Percentiles rank a stretch among this genome's conserved stretches.
Conservation (phyloP, 2,797 vertebrate genomes). For the Halcyon chelicuti region DNA sequence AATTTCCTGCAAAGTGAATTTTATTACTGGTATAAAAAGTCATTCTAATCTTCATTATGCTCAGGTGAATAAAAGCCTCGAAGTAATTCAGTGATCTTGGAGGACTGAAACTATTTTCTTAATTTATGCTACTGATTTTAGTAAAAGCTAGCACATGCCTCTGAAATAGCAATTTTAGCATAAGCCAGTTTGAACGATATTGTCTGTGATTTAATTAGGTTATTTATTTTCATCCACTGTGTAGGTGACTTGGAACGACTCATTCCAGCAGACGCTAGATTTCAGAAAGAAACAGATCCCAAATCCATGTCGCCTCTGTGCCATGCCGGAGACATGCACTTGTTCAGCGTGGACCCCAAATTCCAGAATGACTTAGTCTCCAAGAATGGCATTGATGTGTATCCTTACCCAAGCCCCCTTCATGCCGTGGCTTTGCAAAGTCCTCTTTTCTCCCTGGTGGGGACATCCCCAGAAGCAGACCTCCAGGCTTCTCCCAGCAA, state of each 20-base stretch:
- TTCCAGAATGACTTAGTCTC: slow-evolving; percentile 90
- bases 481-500: slow-evolving; percentile 1
- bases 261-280: slow-evolving; percentile 69
- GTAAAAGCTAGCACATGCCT: neutral
- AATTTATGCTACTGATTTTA: neutral
- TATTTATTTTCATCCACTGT: slow-evolving; percentile 23
- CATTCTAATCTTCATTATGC: neutral
- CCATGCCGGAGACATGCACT: slow-evolving; percentile 58
- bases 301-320: slow-evolving; percentile 55
- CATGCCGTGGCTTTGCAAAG: slow-evolving; percentile 95
- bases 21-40: neutral
- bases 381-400: slow-evolving; percentile 86
- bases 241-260: slow-evolving; percentile 92
- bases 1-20: neutral
- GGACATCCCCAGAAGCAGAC: slow-evolving; percentile 50
- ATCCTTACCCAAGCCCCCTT: slow-evolving; percentile 93
- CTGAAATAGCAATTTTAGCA: neutral
- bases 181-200: neutral
- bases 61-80: slow-evolving; percentile 2
- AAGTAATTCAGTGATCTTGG: neutral
- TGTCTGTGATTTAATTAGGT: slow-evolving; percentile 36
- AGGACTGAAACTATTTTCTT: neutral
- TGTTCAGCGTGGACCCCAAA: slow-evolving; percentile 80
- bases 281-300: slow-evolving; percentile 73
- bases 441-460: slow-evolving; percentile 86